Base-by-base conservation (phyloP, 2,797 vertebrate species). In the Sardinella longiceps region DNA sequence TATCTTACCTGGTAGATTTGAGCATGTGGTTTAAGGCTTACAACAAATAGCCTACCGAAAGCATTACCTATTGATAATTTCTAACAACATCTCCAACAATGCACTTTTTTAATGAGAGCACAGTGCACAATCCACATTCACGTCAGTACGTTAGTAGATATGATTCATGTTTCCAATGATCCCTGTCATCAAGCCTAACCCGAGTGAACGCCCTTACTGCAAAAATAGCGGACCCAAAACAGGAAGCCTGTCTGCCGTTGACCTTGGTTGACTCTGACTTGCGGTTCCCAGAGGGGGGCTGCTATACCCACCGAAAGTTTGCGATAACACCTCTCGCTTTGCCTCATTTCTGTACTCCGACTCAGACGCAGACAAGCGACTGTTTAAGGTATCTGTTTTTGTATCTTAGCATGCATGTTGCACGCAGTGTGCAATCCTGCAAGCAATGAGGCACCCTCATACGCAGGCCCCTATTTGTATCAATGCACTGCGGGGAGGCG, bases 351-450 rank as follows among this genome's bases (percentile, higher is more conserved):
- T 82, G n/a, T 7, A 25, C n/a, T 60, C 23, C 56, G n/a, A n/a
- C n/a, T n/a, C 7, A 6, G 1, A 56, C n/a, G 33, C 70, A 77
- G 33, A 77, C 9, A 30, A 18, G 63, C 63, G 12, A 15, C 28
- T 70, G 63, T 33, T 33, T 94, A 70, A 15, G 28, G 2, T 94
- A 92, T 93, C 94, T 93, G n/a, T 94, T 90, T 91, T 92, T 87
- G 90, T 82, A 83, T 88, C 92, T 91, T 85, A 90, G 92, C 90
- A 77, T 80, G 91, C 88, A 51, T 5, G 58, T 90, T 90, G 92
- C 91, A 91, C 92, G 91, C 91, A 90, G 80, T 92, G 91, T 92
- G 93, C 92, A 93, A 90, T 90, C 9, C 92, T 23, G 30, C 70
- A 23, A 43, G 70, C 63, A 33, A 33, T 37, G 30, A 37, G 56